These are phyloP conservation scores for Chelon auratus DNA, from an alignment of 2,797 vertebrate genomes.

Conservation along the genomic window DNA sequence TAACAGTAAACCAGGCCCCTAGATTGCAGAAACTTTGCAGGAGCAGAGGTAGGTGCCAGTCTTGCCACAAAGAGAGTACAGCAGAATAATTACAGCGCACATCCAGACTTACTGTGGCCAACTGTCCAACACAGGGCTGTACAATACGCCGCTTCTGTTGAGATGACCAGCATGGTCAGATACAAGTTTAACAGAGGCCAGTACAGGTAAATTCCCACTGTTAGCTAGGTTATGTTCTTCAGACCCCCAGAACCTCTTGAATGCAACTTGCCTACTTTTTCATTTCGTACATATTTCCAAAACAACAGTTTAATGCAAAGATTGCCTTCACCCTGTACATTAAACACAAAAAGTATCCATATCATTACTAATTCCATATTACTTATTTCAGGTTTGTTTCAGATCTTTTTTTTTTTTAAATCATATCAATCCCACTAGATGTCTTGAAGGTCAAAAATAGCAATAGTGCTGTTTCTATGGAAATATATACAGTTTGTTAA, in stretches of 20 bases:
- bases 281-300: constrained; percentile 70
- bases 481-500: constrained; percentile 73
- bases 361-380: too few relatives aligned
- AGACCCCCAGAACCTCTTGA: constrained; percentile 30
- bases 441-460: neutral
- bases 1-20: constrained; percentile 61
- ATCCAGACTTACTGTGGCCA: constrained; percentile 86
- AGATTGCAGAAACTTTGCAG: constrained; percentile 55
- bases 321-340: neutral
- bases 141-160: constrained; percentile 89
- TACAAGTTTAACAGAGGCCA: constrained; percentile 58
- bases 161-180: constrained; percentile 81
- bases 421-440: neutral
- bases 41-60: constrained; percentile 74
- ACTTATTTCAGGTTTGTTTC: too few relatives aligned
- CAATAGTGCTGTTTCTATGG: constrained; percentile 23
- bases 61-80: constrained; percentile 86
- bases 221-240: constrained; percentile 6
- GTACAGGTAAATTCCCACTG: constrained; percentile 5
- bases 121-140: constrained; percentile 85
- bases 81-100: constrained; percentile 54
- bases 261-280: constrained; percentile 69
- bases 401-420: too few relatives aligned
- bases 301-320: neutral
- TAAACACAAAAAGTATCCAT: constrained; percentile 2